Conservation (phyloP, 2,797 vertebrate genomes). For the Leucoraja ocellata region DNA sequence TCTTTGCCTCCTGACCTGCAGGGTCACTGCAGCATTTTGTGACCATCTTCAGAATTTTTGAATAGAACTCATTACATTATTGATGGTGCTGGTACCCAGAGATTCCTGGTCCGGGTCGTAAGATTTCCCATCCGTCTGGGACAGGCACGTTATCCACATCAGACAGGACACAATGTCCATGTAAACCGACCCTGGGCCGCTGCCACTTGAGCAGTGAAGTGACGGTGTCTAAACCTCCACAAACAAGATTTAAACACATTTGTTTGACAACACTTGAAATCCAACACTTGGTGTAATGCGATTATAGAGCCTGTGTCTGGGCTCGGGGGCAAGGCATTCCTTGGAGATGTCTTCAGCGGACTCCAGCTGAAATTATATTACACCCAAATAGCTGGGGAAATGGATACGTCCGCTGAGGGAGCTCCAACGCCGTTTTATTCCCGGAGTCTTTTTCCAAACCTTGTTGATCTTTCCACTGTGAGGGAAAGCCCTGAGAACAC, state of each 20-base stretch:
- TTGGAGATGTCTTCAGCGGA: background rate
- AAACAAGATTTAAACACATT: slow-evolving; percentile 33
- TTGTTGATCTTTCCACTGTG: background rate
- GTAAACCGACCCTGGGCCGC: background rate
- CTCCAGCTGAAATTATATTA: background rate
- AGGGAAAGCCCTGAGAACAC: no score
- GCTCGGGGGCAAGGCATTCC: background rate
- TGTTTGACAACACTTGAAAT: slow-evolving; percentile 36
- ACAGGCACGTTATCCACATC: background rate
- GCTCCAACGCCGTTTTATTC: background rate
- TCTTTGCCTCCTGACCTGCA: no score
- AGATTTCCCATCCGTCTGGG: background rate
- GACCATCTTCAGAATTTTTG: background rate
- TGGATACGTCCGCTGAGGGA: background rate
- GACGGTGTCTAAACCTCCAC: background rate
- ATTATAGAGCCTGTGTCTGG: background rate
- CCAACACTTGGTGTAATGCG: background rate
- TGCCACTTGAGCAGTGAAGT: slow-evolving; percentile 20
- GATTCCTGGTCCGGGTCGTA: background rate
- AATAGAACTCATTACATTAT: background rate
- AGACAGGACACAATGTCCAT: background rate
- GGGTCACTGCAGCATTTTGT: no score
- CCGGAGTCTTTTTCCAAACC: background rate
- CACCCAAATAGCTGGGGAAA: background rate
- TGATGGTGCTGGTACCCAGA: background rate